Evolutionary conservation across 2,113 vertebrate genomes (phyloP).

Genomic region (Heterocephalus glaber): DNA sequence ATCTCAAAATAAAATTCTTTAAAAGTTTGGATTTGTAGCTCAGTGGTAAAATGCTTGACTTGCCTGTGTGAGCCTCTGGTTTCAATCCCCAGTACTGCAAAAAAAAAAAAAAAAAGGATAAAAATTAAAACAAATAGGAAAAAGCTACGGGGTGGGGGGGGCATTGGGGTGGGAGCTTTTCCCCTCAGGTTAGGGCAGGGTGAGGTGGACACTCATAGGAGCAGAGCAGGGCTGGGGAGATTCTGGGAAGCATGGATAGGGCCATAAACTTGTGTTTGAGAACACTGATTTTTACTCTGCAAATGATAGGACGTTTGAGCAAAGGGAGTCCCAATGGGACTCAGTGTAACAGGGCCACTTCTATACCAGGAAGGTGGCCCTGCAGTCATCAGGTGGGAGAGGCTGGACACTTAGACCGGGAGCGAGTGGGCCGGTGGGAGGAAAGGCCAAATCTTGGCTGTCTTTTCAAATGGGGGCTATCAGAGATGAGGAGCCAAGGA

Average conservation of each 20-base stretch:
- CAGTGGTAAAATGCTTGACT: background rate
- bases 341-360: background rate
- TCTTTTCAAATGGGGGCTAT: background rate
- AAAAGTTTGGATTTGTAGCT: background rate
- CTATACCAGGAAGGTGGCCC: fast-evolving
- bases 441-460: background rate
- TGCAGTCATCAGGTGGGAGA: background rate
- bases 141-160: background rate
- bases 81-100: background rate
- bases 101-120: background rate
- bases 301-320: background rate
- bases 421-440: fast-evolving
- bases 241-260: fast-evolving
- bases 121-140: background rate
- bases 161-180: fast-evolving
- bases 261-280: fast-evolving
- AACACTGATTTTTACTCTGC: background rate
- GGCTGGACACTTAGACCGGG: background rate
- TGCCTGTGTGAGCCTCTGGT: background rate
- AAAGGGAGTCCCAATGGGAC: fast-evolving
- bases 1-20: background rate
- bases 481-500: background rate
- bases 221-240: background rate
- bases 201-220: background rate
- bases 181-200: background rate